Percentiles rank a stretch among this genome's conserved stretches.
phyloP scores from a whole-genome alignment of 2,888 invertebrate genomes.

The Drymonia ruficornis region DNA sequence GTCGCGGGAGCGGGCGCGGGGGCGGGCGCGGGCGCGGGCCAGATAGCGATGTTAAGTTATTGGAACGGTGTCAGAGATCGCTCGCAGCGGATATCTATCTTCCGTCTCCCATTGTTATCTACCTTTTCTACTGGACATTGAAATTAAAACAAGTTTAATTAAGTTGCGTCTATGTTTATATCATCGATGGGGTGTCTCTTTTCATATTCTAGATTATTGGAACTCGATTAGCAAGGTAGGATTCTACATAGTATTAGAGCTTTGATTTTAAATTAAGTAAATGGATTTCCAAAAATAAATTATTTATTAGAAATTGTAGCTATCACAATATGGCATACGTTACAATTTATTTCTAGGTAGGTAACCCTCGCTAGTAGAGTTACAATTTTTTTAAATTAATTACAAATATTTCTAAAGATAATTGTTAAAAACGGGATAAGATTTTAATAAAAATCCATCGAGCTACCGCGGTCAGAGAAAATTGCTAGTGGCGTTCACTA shows the following conservation, averaged over 20 bases:
- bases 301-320: too few species aligned
- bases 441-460: slow-evolving; percentile 39
- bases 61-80: slow-evolving; percentile 79
- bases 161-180: background rate
- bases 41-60: slow-evolving; percentile 67
- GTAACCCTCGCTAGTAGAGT: too few species aligned
- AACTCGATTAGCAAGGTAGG: too few species aligned
- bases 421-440: slow-evolving; percentile 20
- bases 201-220: too few species aligned
- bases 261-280: too few species aligned
- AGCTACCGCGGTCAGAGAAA: slow-evolving; percentile 35
- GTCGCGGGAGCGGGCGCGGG: slow-evolving; percentile 40
- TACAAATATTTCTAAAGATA: slow-evolving; percentile 2
- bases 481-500: slow-evolving; percentile 41
- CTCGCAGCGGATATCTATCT: slow-evolving; percentile 66
- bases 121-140: slow-evolving; percentile 17
- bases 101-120: slow-evolving; percentile 49
- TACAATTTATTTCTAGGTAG: too few species aligned
- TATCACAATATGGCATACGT: too few species aligned
- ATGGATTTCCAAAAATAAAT: too few species aligned
- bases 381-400: background rate
- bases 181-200: too few species aligned
- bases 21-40: slow-evolving; percentile 39
- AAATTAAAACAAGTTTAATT: slow-evolving; percentile 1
- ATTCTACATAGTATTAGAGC: too few species aligned